These are phyloP conservation scores for Crypturellus undulatus DNA, from an alignment of 2,113 vertebrate genomes.

Conservation along the genomic window DNA sequence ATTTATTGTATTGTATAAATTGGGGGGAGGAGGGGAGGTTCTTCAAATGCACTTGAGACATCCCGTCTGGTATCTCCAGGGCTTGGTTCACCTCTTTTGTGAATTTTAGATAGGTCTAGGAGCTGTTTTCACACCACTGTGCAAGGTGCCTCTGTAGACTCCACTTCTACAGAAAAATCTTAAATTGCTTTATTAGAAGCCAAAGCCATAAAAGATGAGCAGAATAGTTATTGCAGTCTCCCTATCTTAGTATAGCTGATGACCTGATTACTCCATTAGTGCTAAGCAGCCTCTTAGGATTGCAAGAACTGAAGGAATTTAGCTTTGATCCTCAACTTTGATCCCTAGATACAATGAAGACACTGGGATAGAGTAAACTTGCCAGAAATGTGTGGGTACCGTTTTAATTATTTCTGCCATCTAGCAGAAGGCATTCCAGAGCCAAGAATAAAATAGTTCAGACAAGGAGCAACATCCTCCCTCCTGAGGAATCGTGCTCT, in stretches of 20 bases:
- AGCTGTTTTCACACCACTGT: neutral
- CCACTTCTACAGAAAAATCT: neutral
- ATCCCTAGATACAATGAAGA: neutral
- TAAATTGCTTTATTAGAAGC: accelerated
- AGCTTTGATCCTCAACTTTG: neutral
- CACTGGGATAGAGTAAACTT: neutral
- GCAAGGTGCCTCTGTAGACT: neutral
- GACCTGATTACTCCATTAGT: accelerated
- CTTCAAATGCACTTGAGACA: neutral
- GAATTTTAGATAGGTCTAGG: accelerated
- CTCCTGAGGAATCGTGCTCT: neutral
- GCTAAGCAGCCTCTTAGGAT: accelerated
- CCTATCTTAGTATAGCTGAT: neutral
- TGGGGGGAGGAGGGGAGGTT: neutral
- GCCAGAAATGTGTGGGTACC: neutral
- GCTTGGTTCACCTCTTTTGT: accelerated
- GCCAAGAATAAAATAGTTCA: neutral
- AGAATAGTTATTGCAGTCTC: accelerated
- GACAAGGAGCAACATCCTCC: neutral
- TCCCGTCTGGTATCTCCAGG: accelerated
- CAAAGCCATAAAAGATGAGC: neutral
- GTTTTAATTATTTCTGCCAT: neutral
- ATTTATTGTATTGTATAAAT: neutral
- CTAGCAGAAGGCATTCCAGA: neutral
- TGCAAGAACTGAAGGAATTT: neutral